These are phyloP conservation scores for Drosophila colorata DNA, from an alignment of 2,888 invertebrate species.

Conservation along the genomic window DNA sequence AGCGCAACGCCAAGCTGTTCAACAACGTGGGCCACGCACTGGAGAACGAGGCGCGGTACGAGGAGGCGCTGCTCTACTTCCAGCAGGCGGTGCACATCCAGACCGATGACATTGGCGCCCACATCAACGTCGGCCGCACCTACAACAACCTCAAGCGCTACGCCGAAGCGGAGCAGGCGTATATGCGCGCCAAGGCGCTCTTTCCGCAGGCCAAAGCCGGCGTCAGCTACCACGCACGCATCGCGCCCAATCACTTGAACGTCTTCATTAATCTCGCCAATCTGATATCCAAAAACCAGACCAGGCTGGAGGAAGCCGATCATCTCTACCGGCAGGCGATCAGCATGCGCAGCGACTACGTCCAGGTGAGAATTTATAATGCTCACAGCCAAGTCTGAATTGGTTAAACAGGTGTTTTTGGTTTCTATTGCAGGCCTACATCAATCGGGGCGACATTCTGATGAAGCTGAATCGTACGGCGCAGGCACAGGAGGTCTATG, in stretches of 20 bases:
- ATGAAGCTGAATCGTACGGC: conserved; percentile 97
- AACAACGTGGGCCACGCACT: conserved; percentile 99
- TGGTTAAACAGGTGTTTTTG: not conserved
- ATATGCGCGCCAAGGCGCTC: conserved; percentile 94
- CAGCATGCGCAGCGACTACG: conserved; percentile 97
- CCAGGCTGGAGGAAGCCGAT: conserved; percentile 97
- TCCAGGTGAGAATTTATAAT: conserved; percentile 85
- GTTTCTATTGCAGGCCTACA: conserved; percentile 90
- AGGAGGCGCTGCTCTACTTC: conserved; percentile 95
- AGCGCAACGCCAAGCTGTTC: conserved; percentile 96
- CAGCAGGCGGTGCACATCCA: conserved; percentile 96
- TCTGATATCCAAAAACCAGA: conserved; percentile 96
- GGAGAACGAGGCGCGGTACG: conserved; percentile 89
- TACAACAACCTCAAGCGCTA: conserved; percentile 95
- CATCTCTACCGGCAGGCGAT: conserved; percentile 97
- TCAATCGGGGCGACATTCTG: conserved; percentile 97
- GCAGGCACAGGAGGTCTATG: conserved; percentile 97
- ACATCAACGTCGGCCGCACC: conserved; percentile 98
- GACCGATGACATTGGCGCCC: conserved; percentile 97
- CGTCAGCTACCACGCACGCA: conserved; percentile 97
- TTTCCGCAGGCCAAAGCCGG: conserved; percentile 96
- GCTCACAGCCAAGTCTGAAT: not conserved
- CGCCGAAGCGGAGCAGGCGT: conserved; percentile 96
- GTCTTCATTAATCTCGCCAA: conserved; percentile 98
- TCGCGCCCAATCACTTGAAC: conserved; percentile 97